Base-by-base conservation (phyloP, 2,888 invertebrate species). In the Drosophila mayaguana region DNA sequence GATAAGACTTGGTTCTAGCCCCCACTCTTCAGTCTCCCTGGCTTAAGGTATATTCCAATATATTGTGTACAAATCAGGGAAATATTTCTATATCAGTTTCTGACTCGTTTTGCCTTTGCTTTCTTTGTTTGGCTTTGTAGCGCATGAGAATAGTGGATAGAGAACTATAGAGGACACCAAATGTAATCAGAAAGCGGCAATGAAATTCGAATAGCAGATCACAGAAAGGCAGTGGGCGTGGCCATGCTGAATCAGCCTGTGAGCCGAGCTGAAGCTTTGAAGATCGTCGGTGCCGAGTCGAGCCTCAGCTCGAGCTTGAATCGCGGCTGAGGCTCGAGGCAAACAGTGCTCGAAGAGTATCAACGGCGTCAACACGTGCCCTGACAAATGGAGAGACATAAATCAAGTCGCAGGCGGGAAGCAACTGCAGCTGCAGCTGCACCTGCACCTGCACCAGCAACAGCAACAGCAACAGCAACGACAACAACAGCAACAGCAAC, bases 311-410 rank as follows among this genome's bases (percentile, higher is more conserved):
- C 11, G 50, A 34, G 2, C 50, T 50, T 20, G 32, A 18, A 2
- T 36, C 32, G 36, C 48, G 48, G 18, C 18, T 32, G 6, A 3
- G 20, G 8, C 50, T 7, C 18, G 32, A 32, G 8, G 5, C 18
- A 4, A 25, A 45, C 36, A 62, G 42, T 63, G 50, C 20, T 25
- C 34, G 34, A 18, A 25, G 50, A 14, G 36, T 51, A 51, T 25
- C 36, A 25, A 64, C 43, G 36, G 64, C 43, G 43, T 45, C 22
- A 51, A 61, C 40, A 64, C 48, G 32, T 61, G 40, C 63, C 14
- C 12, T 3, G 32, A 16, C 40, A n/a, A 38, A 64, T 62, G 63
- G 50, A 36, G 12, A 20, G 20, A 5, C 11, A 5, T 28, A 14
- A n/a, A 0, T 9, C 34, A 6, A 32, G 2, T 14, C 32, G 14